Evolutionary conservation across 2,113 vertebrate genomes (phyloP), one percentile per base, ranked within the genome.

Genomic region (Rhabdornis inornatus): DNA sequence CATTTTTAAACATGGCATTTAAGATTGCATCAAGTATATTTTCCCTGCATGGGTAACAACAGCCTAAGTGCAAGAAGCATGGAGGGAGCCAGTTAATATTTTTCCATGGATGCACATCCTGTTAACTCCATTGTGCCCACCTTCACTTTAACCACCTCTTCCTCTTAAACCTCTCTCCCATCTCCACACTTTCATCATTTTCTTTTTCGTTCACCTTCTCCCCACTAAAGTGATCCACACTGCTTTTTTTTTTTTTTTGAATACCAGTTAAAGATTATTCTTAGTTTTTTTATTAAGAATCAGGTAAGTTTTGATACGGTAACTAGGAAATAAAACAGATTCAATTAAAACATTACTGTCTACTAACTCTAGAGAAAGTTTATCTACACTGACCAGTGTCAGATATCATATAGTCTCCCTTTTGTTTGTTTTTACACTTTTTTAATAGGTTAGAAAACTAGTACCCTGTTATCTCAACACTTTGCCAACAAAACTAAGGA

Each of bases 191-290:
- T 21, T 52, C 47, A 78, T 40, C 37, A 28, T 65, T 60, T 11
- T 35, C 44, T 27, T 71, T 57, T 69, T 37, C 83, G 19, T 35
- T 66, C 25, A 6, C 80, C 47, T 49, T 53, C 28, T 72, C 55
- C 16, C 1, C 42, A 64, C 23, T 13, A 42, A 61, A 39, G 72
- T 61, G 18, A 78, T 52, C 30, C 19, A 31, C 10, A 22, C 9
- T 18, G n/a, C 0, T 3, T 0, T 7, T 59, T 10, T 44, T 35
- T 55, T 45, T 64, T n/a, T 3, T n/a, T n/a, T n/a, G n/a, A 45
- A 68, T 23, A 71, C 0, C 52, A 82, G 10, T 60, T 49, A 59
- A 52, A 71, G 35, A 83, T 35, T 31, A n/a, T 82, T 45, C 53
- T 89, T 21, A 40, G 3, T 37, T 83, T 89, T 37, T 35, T 2